Conservation (phyloP, 2,113 vertebrate genomes). For the Spilogale gracilis region DNA sequence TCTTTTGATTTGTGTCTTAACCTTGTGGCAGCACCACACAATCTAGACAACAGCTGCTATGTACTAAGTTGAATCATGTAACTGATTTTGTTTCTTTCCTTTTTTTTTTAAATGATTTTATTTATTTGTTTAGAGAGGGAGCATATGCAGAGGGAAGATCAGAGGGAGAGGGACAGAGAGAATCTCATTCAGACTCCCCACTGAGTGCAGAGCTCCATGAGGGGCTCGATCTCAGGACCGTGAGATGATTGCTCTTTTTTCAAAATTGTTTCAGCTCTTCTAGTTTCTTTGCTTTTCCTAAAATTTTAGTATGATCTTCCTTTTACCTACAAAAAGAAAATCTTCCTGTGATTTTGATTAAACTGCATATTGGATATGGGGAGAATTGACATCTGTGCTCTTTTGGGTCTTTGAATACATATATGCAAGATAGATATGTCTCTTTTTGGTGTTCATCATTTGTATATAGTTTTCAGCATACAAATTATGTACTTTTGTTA, state of each 20-base stretch:
- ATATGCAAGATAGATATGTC: not conserved
- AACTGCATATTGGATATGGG: not conserved
- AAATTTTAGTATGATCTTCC: constrained; percentile 26
- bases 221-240: not conserved
- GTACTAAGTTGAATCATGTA: not conserved
- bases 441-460: not conserved
- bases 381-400: not conserved
- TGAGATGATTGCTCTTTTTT: not conserved
- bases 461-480: not conserved
- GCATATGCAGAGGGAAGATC: not conserved
- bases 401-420: not conserved
- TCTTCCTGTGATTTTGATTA: constrained; percentile 27
- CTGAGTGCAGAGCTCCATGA: not conserved
- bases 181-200: not conserved
- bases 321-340: not conserved
- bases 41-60: not conserved
- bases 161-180: not conserved
- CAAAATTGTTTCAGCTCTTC: not conserved
- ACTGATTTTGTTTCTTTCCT: not conserved
- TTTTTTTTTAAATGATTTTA: not conserved
- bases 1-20: not conserved
- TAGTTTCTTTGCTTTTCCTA: not conserved
- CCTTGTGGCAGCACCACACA: not conserved
- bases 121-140: not conserved
- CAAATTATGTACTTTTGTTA: not conserved